A percentile compares a stretch with the other conserved stretches of the same genome.
Conservation (phyloP, 2,797 vertebrate species). For the Sparus aurata region DNA sequence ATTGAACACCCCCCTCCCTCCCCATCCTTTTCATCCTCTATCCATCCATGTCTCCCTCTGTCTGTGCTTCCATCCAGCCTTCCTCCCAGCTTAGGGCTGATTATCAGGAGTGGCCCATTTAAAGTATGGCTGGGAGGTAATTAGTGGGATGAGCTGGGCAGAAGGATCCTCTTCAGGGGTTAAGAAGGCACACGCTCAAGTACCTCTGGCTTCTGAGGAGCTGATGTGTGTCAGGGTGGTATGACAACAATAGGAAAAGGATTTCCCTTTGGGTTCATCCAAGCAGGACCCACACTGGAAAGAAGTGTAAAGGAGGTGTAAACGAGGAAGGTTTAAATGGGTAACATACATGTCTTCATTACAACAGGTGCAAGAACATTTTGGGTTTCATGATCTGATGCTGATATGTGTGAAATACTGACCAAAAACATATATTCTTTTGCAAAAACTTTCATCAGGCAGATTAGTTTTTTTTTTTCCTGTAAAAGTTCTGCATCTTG, state of each 20-base stretch:
- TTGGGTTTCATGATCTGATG: background rate
- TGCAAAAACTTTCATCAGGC: background rate
- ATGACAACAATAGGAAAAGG: conserved; percentile 51
- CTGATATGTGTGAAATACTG: background rate
- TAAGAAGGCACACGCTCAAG: conserved; percentile 58
- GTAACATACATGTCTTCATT: background rate
- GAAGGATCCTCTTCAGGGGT: conserved; percentile 73
- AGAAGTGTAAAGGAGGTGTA: background rate
- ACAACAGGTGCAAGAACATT: conserved; percentile 15
- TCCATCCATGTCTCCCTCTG: conserved; percentile 52
- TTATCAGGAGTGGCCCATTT: conserved; percentile 82
- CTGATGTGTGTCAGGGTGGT: conserved; percentile 47
- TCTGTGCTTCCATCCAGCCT: conserved; percentile 32
- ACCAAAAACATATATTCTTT: background rate
- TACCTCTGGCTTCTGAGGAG: conserved; percentile 53
- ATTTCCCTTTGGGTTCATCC: conserved; percentile 55
- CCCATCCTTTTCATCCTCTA: conserved; percentile 37
- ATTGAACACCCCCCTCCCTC: conserved; percentile 61
- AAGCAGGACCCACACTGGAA: conserved; percentile 15
- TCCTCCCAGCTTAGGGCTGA: conserved; percentile 68
- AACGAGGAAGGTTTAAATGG: conserved; percentile 7
- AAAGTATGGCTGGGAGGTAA: conserved; percentile 79
- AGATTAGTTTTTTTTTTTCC: background rate
- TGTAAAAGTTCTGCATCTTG: background rate
- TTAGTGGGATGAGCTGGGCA: conserved; percentile 80